A percentile compares a stretch with the other conserved stretches of the same genome.
Evolutionary conservation across 1,140 invertebrate genomes (phyloP).

Genomic region (Pseudomyrmex concolor): DNA sequence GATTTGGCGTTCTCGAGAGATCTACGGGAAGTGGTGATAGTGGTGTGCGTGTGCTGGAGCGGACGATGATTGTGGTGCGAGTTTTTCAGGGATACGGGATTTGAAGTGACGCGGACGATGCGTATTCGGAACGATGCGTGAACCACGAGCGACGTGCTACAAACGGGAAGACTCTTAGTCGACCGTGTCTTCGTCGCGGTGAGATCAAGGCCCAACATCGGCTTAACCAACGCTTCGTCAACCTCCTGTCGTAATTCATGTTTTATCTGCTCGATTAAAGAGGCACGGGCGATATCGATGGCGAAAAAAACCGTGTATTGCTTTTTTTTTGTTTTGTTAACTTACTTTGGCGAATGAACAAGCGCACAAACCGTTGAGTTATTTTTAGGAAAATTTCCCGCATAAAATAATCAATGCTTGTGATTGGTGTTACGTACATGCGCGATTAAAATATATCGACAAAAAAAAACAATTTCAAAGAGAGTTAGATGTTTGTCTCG

Average conservation of each 20-base stretch:
- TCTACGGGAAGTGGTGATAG: neutral
- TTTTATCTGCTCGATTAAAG: slow-evolving; percentile 60
- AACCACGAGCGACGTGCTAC: slow-evolving; percentile 74
- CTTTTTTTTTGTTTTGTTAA: too few relatives aligned
- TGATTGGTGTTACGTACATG: slow-evolving; percentile 43
- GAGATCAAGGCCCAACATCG: slow-evolving; percentile 71
- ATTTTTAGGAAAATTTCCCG: neutral
- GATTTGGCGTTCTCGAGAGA: slow-evolving; percentile 34
- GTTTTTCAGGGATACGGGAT: slow-evolving; percentile 52
- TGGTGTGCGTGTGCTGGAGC: too few relatives aligned
- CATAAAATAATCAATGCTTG: neutral
- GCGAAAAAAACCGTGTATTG: too few relatives aligned
- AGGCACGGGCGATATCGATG: slow-evolving; percentile 23
- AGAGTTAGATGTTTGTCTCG: slow-evolving; percentile 12
- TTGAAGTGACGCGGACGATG: slow-evolving; percentile 59
- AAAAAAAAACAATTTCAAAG: neutral
- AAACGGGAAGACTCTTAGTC: slow-evolving; percentile 73
- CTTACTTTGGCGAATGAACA: neutral
- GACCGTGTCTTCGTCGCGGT: slow-evolving; percentile 73
- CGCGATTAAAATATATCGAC: slow-evolving; percentile 19
- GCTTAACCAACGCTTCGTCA: slow-evolving; percentile 70
- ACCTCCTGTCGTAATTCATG: slow-evolving; percentile 75
- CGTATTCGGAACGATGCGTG: slow-evolving; percentile 64
- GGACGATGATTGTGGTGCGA: neutral
- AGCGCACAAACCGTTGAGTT: neutral